Evolutionary conservation across 2,113 vertebrate species (phyloP).

Genomic region (Noturus placidus): DNA sequence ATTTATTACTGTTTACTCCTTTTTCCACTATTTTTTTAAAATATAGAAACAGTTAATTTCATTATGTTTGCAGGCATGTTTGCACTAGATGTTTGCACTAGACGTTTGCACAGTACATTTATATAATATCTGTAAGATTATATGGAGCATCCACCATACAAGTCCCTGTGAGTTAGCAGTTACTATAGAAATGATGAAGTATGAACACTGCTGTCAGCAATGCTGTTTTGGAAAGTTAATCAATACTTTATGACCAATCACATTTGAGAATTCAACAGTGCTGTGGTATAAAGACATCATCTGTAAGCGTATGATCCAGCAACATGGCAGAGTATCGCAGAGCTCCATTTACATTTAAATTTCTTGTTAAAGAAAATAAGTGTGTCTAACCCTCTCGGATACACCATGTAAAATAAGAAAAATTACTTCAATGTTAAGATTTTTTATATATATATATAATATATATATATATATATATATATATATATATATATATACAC

Average conservation of each 20-base stretch:
- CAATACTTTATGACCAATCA: neutral
- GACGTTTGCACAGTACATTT: too few species aligned
- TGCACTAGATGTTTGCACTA: too few species aligned
- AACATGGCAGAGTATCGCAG: neutral
- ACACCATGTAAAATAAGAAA: neutral
- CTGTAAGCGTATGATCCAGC: slow-evolving; percentile 7
- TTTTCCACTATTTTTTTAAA: too few species aligned
- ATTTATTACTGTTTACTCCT: too few species aligned
- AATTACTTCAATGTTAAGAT: neutral
- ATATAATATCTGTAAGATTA: neutral
- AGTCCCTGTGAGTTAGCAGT: neutral
- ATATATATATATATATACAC: too few species aligned
- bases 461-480: too few species aligned
- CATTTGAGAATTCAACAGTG: neutral
- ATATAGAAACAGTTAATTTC: too few species aligned
- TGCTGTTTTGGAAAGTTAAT: neutral
- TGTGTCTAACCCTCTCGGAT: neutral
- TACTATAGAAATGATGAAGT: neutral
- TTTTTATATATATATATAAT: neutral
- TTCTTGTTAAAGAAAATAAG: neutral
- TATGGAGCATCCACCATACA: neutral
- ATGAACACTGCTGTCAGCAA: neutral
- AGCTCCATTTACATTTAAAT: slow-evolving; percentile 1
- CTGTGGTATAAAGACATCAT: slow-evolving; percentile 10
- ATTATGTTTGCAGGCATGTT: too few species aligned